phyloP scores from a whole-genome alignment of 2,888 invertebrate genomes.

The Bembecia ichneumoniformis region DNA sequence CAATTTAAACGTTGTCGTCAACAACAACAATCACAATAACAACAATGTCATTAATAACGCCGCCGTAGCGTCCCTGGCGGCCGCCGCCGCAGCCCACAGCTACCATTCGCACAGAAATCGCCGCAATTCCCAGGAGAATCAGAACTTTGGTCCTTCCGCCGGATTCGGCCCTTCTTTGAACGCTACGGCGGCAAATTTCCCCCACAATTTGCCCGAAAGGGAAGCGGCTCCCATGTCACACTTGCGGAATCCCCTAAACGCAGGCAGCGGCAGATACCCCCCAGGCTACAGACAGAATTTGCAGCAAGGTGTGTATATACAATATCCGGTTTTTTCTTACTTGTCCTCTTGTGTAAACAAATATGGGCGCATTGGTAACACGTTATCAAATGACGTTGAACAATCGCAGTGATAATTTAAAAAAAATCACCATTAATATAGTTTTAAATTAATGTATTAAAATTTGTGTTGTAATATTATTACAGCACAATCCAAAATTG shows the following conservation, averaged over 20 bases:
- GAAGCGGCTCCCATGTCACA: slow-evolving; percentile 66
- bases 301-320: slow-evolving; percentile 67
- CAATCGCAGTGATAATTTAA: too few relatives aligned
- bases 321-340: slow-evolving; percentile 4
- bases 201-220: slow-evolving; percentile 53
- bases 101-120: slow-evolving; percentile 63
- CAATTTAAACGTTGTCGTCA: slow-evolving; percentile 66
- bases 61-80: slow-evolving; percentile 62
- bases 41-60: slow-evolving; percentile 69
- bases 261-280: slow-evolving; percentile 61
- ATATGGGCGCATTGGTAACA: not conserved
- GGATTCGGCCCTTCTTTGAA: slow-evolving; percentile 64
- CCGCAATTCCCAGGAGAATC: slow-evolving; percentile 61
- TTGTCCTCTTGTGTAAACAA: not conserved
- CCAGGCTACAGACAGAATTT: slow-evolving; percentile 61
- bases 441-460: too few relatives aligned
- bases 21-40: slow-evolving; percentile 70
- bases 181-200: slow-evolving; percentile 53
- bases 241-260: slow-evolving; percentile 52
- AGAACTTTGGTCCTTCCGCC: slow-evolving; percentile 44
- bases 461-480: too few relatives aligned
- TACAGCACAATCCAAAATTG: too few relatives aligned
- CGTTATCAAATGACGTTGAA: too few relatives aligned
- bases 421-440: too few relatives aligned
- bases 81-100: slow-evolving; percentile 64